A percentile compares a stretch with the other conserved stretches of the same genome.
phyloP scores from a whole-genome alignment of 2,113 vertebrate species.

The Otus sunia region DNA sequence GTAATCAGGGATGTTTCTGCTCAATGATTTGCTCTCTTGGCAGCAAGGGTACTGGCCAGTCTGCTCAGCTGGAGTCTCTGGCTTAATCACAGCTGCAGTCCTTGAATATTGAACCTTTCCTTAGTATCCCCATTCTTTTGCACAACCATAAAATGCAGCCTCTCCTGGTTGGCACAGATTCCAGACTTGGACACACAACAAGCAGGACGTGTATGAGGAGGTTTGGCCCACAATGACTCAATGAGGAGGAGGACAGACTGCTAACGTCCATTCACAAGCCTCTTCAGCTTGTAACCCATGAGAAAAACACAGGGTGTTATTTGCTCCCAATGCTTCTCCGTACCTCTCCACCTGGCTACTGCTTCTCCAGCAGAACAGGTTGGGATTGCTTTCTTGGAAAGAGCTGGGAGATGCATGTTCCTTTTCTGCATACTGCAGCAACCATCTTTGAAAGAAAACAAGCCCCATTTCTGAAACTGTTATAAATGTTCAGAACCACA shows the following conservation, averaged over 20 bases:
- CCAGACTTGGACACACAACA: background rate
- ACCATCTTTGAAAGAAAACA: background rate
- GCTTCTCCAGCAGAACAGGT: background rate
- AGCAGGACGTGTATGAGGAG: background rate
- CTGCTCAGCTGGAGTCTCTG: background rate
- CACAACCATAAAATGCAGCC: background rate
- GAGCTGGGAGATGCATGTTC: background rate
- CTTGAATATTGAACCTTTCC: background rate
- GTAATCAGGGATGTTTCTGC: background rate
- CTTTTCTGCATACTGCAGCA: background rate
- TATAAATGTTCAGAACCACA: fast-evolving
- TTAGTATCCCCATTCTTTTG: background rate
- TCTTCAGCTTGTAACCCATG: background rate
- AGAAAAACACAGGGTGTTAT: background rate
- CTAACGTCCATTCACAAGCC: background rate
- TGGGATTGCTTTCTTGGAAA: background rate
- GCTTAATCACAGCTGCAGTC: background rate
- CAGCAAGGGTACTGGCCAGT: background rate
- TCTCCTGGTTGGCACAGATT: background rate
- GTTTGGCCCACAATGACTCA: background rate
- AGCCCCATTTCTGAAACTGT: background rate
- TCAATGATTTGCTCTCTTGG: background rate
- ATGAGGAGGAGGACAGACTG: background rate
- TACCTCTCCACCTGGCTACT: background rate
- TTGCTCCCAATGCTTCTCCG: fast-evolving